These are phyloP conservation scores for Ranitomeya imitator DNA, from an alignment of 2,113 vertebrate genomes.

Conservation along the genomic window DNA sequence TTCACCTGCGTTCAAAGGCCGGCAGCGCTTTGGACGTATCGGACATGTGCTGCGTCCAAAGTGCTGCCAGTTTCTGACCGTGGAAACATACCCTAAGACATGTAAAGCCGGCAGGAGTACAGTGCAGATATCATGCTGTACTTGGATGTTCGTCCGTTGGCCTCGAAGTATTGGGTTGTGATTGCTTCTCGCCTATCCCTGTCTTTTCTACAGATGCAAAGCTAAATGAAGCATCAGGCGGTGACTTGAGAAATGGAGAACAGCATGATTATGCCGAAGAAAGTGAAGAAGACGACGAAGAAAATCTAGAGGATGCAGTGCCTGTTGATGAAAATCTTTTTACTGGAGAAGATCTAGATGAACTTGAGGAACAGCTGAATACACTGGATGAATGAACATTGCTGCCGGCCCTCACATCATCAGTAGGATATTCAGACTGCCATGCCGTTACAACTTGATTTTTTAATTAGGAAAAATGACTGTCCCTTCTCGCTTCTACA, in stretches of 20 bases:
- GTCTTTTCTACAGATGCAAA: slow-evolving; percentile 82
- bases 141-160: too few relatives aligned
- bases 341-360: slow-evolving; percentile 96
- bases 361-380: slow-evolving; percentile 95
- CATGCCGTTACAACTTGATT: slow-evolving; percentile 65
- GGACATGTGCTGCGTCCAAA: too few relatives aligned
- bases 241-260: slow-evolving; percentile 78
- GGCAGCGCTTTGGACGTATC: too few relatives aligned
- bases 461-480: slow-evolving; percentile 68
- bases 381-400: slow-evolving; percentile 87
- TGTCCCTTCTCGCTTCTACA: slow-evolving; percentile 69
- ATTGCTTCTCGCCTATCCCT: not conserved
- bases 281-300: slow-evolving; percentile 68
- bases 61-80: too few relatives aligned
- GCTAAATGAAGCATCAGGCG: slow-evolving; percentile 90
- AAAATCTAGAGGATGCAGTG: slow-evolving; percentile 80
- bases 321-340: slow-evolving; percentile 98
- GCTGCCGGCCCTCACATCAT: not conserved
- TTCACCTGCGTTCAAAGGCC: too few relatives aligned
- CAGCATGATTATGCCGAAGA: slow-evolving; percentile 71
- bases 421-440: slow-evolving; percentile 66
- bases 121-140: too few relatives aligned
- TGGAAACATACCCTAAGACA: too few relatives aligned
- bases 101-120: too few relatives aligned
- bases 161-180: too few relatives aligned